Base-by-base conservation (phyloP, 2,888 invertebrate genomes). In the Disparrhopalites patrizii region DNA sequence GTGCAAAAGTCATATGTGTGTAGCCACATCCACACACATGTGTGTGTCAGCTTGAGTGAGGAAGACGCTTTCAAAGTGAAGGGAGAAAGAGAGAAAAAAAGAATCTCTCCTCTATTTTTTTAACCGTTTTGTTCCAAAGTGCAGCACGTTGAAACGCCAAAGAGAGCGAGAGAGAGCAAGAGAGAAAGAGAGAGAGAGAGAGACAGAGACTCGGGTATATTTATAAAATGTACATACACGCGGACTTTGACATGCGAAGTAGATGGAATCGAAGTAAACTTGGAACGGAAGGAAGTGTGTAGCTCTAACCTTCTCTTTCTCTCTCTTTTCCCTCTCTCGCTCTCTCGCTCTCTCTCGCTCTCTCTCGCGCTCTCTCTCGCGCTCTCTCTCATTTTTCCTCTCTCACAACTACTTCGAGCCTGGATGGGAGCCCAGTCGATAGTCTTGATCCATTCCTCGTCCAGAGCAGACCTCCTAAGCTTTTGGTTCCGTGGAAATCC, bases 191-290 rank as follows among this genome's bases (percentile, higher is more conserved):
- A 20, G 3, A 8, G 40, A 40, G 40, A 40, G n/a, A 3, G 40
- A 40, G 40, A 40, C 20, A 8, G 40, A n/a, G n/a, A n/a, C n/a
- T n/a, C n/a, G n/a, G n/a, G n/a, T n/a, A n/a, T 43, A 43, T 43
- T 43, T 43, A 43, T 15, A 43, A 43, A 43, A 20, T 43, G 43
- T 43, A 43, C 43, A 20, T 43, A 18, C 43, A 43, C 43, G 20
- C 43, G 25, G 28, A 38, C 57, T 62, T 62, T 66, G 66, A 66
- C 66, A 66, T 66, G 66, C 66, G 66, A 66, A 66, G 43, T 66
- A 66, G 66, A 57, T 51, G 57, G 61, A 66, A 66, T 66, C 66
- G 66, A 66, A 66, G 54, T 31, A 66, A 66, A 62, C 62, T 62
- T 55, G 57, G 30, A 62, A 56, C 66, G 66, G 66, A 66, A 66